Evolutionary conservation across 2,888 invertebrate species (phyloP), one percentile per base, ranked within the genome.

Genomic region (Caenorhabditis sp.): DNA sequence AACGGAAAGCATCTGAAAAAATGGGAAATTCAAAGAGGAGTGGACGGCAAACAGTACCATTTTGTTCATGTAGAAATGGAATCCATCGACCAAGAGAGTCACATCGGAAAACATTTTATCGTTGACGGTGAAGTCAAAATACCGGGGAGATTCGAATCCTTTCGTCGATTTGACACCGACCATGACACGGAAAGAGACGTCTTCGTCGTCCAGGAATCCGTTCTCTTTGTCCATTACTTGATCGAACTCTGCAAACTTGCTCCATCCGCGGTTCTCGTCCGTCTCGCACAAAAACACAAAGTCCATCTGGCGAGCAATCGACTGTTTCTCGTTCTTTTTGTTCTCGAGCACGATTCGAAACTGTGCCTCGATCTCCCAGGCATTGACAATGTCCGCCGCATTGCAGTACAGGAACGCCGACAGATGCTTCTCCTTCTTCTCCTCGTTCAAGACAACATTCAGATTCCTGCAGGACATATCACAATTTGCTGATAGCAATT

Each of bases 241-340:
- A n/a, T 67, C 74, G 32, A 51, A 18, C 32, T 9, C 28, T 0
- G 37, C 58, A 60, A 74, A 51, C 6, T n/a, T 24, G 18, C 32
- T 60, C 74, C 74, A 74, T 60, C 74, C 74, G 37, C 65, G 60
- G 65, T 60, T 65, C 60, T 65, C 65, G 15, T 37, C 55, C 8
- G 32, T 50, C n/a, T 74, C 74, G 11, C 58, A 51, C 37, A 67
- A 37, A 15, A 74, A 74, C 5, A 22, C 24, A 32, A 60, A 67
- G n/a, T 58, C 51, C 74, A 67, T 74, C 40, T 74, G 65, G 18
- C 65, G 74, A 51, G 65, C 65, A 15, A 74, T 53, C 60, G 74
- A 74, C 26, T 65, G 56, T 40, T 64, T 64, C 18, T 47, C 26
- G 15, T 20, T 20, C 20, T 47, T 37, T 15, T 26, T 26, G 18